phyloP scores from a whole-genome alignment of 2,113 vertebrate genomes.

The Synchiropus splendidus region DNA sequence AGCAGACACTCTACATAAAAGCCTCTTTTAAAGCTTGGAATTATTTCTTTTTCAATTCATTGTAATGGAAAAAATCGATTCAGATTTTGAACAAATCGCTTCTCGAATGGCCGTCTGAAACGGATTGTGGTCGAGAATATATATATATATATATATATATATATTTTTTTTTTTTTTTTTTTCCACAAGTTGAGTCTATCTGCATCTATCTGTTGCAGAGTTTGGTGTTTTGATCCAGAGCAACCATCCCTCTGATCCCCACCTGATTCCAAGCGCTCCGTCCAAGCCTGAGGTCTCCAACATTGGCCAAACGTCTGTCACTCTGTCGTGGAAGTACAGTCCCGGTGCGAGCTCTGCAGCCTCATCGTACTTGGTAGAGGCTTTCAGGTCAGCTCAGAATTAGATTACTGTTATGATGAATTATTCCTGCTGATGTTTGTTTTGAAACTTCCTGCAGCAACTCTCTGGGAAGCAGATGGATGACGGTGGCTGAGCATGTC shows the following conservation, averaged over 20 bases:
- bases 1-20: too few relatives aligned
- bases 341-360: constrained; percentile 75
- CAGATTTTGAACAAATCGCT: too few relatives aligned
- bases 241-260: constrained; percentile 79
- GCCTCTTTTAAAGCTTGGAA: too few relatives aligned
- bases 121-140: too few relatives aligned
- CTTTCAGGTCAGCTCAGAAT: constrained; percentile 79
- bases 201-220: too few relatives aligned
- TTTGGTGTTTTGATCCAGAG: constrained; percentile 86
- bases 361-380: constrained; percentile 89
- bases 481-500: constrained; percentile 89
- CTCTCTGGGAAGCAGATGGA: constrained; percentile 91
- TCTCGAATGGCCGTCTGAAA: too few relatives aligned
- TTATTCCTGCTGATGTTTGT: neutral
- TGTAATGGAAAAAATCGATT: too few relatives aligned
- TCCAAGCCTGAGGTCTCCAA: constrained; percentile 88
- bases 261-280: constrained; percentile 85
- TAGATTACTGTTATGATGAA: neutral
- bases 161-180: too few relatives aligned
- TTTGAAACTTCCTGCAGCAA: constrained; percentile 63
- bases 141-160: too few relatives aligned
- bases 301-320: constrained; percentile 80
- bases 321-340: constrained; percentile 83
- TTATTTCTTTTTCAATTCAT: too few relatives aligned
- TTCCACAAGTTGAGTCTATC: too few relatives aligned